Percentiles rank a stretch among this genome's conserved stretches.
These are phyloP conservation scores for Benitochromis conjunctus DNA, from an alignment of 2,113 vertebrate genomes.

Conservation along the genomic window DNA sequence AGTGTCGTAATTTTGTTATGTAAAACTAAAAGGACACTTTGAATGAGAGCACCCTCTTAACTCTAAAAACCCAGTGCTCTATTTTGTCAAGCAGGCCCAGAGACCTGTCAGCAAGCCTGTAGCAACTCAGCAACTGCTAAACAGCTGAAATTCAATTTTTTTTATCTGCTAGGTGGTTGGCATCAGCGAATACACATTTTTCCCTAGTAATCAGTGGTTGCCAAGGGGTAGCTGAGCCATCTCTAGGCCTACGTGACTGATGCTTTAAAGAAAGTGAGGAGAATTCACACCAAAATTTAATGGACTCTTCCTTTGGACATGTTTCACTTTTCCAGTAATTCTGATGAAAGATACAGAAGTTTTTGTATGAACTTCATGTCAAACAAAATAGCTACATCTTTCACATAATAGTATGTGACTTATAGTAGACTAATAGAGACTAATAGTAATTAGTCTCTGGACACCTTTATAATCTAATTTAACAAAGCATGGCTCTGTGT, in stretches of 20 bases:
- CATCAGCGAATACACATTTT: not conserved
- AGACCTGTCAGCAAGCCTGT: not conserved
- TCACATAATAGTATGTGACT: not conserved
- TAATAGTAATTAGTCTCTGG: not conserved
- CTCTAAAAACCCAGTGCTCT: not conserved
- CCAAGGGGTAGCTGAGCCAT: not conserved
- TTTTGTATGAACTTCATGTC: not conserved
- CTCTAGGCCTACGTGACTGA: not conserved
- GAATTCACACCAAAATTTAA: not conserved
- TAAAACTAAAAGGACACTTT: too few species aligned
- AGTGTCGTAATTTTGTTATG: too few species aligned
- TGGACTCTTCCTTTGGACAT: not conserved
- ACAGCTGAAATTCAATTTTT: too few species aligned
- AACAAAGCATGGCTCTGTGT: not conserved
- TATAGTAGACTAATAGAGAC: not conserved
- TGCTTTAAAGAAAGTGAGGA: not conserved
- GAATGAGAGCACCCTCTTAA: not conserved
- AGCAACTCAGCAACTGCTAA: not conserved
- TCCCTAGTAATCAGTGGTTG: not conserved
- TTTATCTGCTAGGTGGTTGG: not conserved
- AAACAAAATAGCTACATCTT: not conserved
- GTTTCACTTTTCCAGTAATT: not conserved
- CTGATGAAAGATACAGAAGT: not conserved
- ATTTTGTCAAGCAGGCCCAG: not conserved
- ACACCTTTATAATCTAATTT: not conserved